phyloP scores from a whole-genome alignment of 2,888 invertebrate species.

The Hyles lineata region DNA sequence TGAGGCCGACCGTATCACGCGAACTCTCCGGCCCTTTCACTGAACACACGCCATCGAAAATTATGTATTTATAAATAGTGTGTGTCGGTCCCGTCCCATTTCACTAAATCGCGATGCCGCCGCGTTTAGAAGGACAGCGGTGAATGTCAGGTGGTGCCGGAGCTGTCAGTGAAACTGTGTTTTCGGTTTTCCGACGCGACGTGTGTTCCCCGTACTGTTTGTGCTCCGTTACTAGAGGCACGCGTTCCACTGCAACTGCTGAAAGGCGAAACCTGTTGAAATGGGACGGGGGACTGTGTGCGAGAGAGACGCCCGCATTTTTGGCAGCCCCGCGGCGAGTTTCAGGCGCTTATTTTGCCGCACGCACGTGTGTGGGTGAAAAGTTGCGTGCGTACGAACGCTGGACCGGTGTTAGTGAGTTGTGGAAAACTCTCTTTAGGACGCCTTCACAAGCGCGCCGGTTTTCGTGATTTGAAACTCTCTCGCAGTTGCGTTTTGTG shows the following conservation, averaged over 20 bases:
- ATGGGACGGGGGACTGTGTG: constrained; percentile 75
- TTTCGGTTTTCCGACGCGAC: constrained; percentile 76
- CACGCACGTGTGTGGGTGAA: constrained; percentile 76
- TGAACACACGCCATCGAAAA: constrained; percentile 67
- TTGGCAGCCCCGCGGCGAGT: constrained; percentile 55
- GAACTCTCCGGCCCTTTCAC: constrained; percentile 62
- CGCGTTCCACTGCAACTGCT: constrained; percentile 80
- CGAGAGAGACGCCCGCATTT: constrained; percentile 60
- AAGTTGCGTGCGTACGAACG: constrained; percentile 75
- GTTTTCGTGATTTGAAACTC: constrained; percentile 67
- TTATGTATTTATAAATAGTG: constrained; percentile 77
- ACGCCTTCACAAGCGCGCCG: constrained; percentile 72
- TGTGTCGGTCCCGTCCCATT: constrained; percentile 62
- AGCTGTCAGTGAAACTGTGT: constrained; percentile 81
- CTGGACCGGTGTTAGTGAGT: constrained; percentile 78
- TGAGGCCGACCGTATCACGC: constrained; percentile 60
- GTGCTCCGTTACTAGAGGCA: constrained; percentile 82
- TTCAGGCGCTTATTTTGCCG: constrained; percentile 80
- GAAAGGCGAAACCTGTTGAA: constrained; percentile 85
- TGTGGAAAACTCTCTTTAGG: constrained; percentile 83
- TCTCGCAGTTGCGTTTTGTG: constrained; percentile 31
- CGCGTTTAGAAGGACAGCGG: constrained; percentile 61
- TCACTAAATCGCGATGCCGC: constrained; percentile 64
- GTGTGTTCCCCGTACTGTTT: constrained; percentile 80
- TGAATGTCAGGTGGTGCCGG: constrained; percentile 76